A percentile compares a stretch with the other conserved stretches of the same genome.
phyloP scores from a whole-genome alignment of 1,140 invertebrate species.

The Mylabris phalerata region DNA sequence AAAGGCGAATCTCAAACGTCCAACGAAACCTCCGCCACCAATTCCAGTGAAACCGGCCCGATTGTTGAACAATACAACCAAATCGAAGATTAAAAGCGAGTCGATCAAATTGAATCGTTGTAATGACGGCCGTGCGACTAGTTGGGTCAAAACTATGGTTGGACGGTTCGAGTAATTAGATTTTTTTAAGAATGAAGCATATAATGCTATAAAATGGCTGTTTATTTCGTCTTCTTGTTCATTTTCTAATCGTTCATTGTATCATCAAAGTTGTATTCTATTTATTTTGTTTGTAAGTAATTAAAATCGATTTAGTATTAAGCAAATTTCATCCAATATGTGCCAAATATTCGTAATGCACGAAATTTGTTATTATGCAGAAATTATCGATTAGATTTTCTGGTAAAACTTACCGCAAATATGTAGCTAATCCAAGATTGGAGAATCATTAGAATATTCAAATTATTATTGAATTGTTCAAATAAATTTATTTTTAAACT shows the following conservation, averaged over 20 bases:
- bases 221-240: background rate
- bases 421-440: too few species aligned
- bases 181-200: background rate
- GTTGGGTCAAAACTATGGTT: conserved; percentile 40
- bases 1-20: conserved; percentile 19
- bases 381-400: too few species aligned
- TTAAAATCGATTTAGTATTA: too few species aligned
- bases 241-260: background rate
- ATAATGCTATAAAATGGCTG: conserved; percentile 10
- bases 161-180: conserved; percentile 38
- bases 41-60: conserved; percentile 36
- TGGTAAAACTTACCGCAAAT: too few species aligned
- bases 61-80: conserved; percentile 1
- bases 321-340: too few species aligned
- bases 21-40: conserved; percentile 37
- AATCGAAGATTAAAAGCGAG: background rate
- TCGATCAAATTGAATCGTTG: background rate
- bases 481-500: too few species aligned
- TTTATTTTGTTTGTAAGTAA: too few species aligned
- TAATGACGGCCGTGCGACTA: conserved; percentile 21
- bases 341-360: too few species aligned
- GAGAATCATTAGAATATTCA: too few species aligned
- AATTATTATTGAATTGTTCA: too few species aligned
- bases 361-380: too few species aligned
- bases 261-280: too few species aligned